A percentile compares a stretch with the other conserved stretches of the same genome.
These are phyloP conservation scores for Ennomos quercinarius DNA, from an alignment of 2,888 invertebrate genomes.

Conservation along the genomic window DNA sequence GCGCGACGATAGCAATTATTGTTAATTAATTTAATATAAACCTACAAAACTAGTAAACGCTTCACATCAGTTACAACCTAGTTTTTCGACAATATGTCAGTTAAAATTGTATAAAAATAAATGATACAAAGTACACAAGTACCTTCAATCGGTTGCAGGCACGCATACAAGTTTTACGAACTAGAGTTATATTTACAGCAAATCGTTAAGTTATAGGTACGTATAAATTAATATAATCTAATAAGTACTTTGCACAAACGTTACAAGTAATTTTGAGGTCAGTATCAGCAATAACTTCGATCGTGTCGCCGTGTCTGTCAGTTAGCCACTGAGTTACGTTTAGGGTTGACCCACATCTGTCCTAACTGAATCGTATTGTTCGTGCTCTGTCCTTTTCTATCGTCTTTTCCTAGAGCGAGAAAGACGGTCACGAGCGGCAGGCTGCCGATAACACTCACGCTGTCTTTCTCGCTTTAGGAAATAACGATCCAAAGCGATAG, in stretches of 20 bases:
- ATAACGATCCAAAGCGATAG: too few relatives aligned
- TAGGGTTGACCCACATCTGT: too few relatives aligned
- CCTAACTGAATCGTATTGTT: too few relatives aligned
- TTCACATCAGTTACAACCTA: conserved; percentile 61
- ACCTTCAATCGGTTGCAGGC: conserved; percentile 50
- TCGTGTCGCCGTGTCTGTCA: conserved; percentile 29
- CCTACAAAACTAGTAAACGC: conserved; percentile 59
- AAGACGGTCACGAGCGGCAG: too few relatives aligned
- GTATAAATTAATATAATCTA: conserved; percentile 84
- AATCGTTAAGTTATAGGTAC: conserved; percentile 72
- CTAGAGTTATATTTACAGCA: conserved; percentile 80
- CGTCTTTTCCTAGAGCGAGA: too few relatives aligned
- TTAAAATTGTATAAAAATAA: conserved; percentile 81
- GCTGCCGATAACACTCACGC: too few relatives aligned
- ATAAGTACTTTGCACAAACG: conserved; percentile 85
- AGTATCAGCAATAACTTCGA: conserved; percentile 40
- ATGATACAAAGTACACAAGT: conserved; percentile 64
- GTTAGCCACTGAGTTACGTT: background rate
- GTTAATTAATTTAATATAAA: conserved; percentile 44
- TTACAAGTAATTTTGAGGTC: conserved; percentile 76
- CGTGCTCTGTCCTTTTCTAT: too few relatives aligned
- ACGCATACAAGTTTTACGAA: conserved; percentile 45
- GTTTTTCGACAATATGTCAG: conserved; percentile 81
- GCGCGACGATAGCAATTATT: conserved; percentile 39
- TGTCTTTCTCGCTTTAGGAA: too few relatives aligned